phyloP scores from a whole-genome alignment of 2,113 vertebrate species.

The Ahaetulla prasina region DNA sequence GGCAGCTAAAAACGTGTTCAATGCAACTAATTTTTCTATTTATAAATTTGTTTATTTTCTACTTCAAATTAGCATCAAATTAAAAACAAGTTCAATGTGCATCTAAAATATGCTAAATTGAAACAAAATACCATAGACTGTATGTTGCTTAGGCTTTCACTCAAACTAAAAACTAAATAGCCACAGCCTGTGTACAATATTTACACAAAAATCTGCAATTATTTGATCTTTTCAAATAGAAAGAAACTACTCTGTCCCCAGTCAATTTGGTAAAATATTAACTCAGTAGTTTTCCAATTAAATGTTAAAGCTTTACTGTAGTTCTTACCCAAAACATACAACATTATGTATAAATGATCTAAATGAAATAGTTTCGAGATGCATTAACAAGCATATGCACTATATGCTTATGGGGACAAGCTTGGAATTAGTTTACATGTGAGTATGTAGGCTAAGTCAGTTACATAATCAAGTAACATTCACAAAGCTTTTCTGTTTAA shows the following conservation, averaged over 20 bases:
- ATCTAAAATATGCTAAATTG: slow-evolving; percentile 28
- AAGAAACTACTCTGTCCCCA: neutral
- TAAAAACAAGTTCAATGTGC: slow-evolving; percentile 35
- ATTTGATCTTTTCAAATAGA: neutral
- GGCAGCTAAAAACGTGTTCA: slow-evolving; percentile 45
- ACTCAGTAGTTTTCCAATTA: neutral
- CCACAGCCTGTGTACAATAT: neutral
- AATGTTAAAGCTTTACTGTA: neutral
- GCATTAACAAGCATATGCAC: neutral
- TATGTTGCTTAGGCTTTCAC: neutral
- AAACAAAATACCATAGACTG: neutral
- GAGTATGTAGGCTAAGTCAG: neutral
- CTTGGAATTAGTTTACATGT: rapidly evolving
- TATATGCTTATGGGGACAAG: neutral
- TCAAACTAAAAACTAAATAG: slow-evolving; percentile 25
- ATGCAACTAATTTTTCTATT: slow-evolving; percentile 16
- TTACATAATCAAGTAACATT: neutral
- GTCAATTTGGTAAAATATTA: neutral
- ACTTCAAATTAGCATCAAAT: slow-evolving; percentile 50
- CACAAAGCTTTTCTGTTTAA: neutral
- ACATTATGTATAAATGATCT: neutral
- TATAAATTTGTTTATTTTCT: slow-evolving; percentile 50
- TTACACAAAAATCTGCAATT: neutral
- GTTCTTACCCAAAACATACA: neutral
- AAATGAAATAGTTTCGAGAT: neutral